Evolutionary conservation across 2,113 vertebrate species (phyloP), one percentile per base, ranked within the genome.

Genomic region (Lynx canadensis): DNA sequence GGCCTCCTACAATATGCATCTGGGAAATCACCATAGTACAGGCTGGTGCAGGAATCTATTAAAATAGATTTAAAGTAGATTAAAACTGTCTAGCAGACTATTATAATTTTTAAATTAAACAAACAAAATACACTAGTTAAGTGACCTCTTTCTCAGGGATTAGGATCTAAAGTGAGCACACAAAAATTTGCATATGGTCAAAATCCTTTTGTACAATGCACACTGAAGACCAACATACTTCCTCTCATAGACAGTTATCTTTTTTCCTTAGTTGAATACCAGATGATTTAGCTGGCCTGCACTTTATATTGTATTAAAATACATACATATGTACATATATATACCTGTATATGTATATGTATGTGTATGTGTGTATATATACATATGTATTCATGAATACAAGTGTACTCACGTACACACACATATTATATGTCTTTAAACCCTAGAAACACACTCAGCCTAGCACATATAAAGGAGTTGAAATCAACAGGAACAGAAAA

Each of bases 171-270:
- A 76, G 45, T 92, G 29, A 55, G 84, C 29, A 68, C 1, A 12
- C 66, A 93, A 83, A 96, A 73, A 91, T 63, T 31, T 89, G 50
- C 29, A 76, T 69, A 38, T 55, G 11, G 80, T 87, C 89, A 91
- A 82, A 94, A 91, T 86, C 57, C 23, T 52, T 86, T 55, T 45
- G 38, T 11, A 81, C 48, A 94, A 94, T 16, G 45, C 7, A 83
- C 55, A 69, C 7, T 89, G 36, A 93, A 91, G n/a, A 86, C 7
- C 13, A 21, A 79, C 82, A 80, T 31, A 52, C 60, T 83, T 85
- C 76, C 57, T 89, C 33, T 68, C 31, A 63, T 8, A 93, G 12
- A 2, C 78, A 48, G 55, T 48, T 88, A 41, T n/a, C 14, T 15
- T 83, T 92, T 91, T 79, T 27, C 69, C 84, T 85, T 80, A 55